A percentile compares a stretch with the other conserved stretches of the same genome.
phyloP scores from a whole-genome alignment of 2,113 vertebrate species.

The Melozone crissalis region DNA sequence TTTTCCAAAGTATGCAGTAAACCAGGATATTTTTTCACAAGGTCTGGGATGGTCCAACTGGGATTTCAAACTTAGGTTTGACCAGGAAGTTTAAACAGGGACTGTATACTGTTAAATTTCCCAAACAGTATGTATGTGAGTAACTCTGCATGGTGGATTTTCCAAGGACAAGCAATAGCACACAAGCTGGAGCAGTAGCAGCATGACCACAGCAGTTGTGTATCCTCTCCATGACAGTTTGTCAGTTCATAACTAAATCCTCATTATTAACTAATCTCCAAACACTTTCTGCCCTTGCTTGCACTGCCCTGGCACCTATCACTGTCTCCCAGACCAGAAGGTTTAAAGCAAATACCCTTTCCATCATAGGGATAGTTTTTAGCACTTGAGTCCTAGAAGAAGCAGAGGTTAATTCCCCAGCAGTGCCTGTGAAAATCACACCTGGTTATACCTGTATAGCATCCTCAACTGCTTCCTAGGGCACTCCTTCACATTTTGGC shows the following conservation, averaged over 20 bases:
- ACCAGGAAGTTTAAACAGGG: background rate
- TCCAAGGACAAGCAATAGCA: background rate
- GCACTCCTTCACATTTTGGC: background rate
- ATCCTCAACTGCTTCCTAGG: background rate
- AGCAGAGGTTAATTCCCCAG: background rate
- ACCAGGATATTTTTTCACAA: background rate
- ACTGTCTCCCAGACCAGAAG: background rate
- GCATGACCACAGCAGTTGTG: background rate
- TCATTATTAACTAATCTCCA: background rate
- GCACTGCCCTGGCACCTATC: background rate
- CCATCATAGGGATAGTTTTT: background rate
- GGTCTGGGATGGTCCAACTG: background rate
- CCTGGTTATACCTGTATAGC: fast-evolving
- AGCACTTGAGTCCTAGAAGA: background rate
- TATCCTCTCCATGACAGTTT: background rate
- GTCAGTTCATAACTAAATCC: background rate
- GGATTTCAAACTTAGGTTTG: background rate
- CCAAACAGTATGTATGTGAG: no score
- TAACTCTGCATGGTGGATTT: background rate
- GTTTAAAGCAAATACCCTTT: background rate
- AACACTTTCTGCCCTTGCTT: background rate
- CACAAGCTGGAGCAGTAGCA: background rate
- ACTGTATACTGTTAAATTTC: background rate
- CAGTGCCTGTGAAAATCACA: background rate
- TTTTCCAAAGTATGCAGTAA: background rate